Evolutionary conservation across 2,888 invertebrate species (phyloP).

Genomic region (Bursaphelenchus okinawaensis): DNA sequence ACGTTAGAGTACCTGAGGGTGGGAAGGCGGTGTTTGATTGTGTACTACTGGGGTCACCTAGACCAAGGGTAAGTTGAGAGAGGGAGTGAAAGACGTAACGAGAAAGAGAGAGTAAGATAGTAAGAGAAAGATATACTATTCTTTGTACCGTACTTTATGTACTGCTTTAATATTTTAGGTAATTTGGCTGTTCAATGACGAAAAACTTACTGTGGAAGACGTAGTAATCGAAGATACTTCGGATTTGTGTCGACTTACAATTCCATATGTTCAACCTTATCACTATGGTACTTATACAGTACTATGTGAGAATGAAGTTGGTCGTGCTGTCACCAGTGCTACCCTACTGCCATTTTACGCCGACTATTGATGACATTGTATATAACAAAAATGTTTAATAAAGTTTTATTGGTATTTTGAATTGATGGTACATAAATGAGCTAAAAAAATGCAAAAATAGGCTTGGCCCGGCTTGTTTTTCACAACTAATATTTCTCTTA

Average conservation of each 20-base stretch:
- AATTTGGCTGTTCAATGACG: slow-evolving; percentile 57
- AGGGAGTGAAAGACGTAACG: not conserved
- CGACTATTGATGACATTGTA: slow-evolving; percentile 23
- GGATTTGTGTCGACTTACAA: slow-evolving; percentile 54
- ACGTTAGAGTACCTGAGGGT: slow-evolving; percentile 45
- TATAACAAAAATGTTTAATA: not conserved
- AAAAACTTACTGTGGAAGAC: slow-evolving; percentile 51
- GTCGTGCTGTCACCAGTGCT: slow-evolving; percentile 33
- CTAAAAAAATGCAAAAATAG: too few relatives aligned
- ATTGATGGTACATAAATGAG: too few relatives aligned
- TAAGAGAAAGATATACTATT: too few relatives aligned
- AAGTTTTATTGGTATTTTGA: not conserved
- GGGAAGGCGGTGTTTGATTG: slow-evolving; percentile 56
- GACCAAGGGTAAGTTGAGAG: slow-evolving; percentile 47
- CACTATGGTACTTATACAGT: slow-evolving; percentile 49
- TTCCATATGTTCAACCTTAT: slow-evolving; percentile 51
- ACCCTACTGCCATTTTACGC: slow-evolving; percentile 27
- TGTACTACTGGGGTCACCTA: slow-evolving; percentile 52
- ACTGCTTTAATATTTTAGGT: too few relatives aligned
- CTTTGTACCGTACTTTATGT: too few relatives aligned
- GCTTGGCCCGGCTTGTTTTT: too few relatives aligned
- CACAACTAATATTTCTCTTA: too few relatives aligned
- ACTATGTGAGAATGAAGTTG: slow-evolving; percentile 40
- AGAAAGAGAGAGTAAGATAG: not conserved
- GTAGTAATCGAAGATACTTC: slow-evolving; percentile 48